Evolutionary conservation across 1,140 invertebrate genomes (phyloP).

Genomic region (Cephus cinctus): DNA sequence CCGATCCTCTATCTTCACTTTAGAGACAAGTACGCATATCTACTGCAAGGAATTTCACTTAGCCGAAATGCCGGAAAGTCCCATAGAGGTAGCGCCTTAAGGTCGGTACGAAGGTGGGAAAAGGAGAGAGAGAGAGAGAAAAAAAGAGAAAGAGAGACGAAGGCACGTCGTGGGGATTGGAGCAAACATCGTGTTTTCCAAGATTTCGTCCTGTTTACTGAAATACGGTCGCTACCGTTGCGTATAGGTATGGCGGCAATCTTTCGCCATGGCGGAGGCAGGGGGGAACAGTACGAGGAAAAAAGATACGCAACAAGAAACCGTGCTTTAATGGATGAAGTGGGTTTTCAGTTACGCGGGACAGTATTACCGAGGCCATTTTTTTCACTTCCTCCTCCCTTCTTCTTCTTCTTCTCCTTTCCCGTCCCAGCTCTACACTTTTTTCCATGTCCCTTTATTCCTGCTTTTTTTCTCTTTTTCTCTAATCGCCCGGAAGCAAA

Average conservation of each 20-base stretch:
- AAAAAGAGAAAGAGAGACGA: slow-evolving; percentile 4
- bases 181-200: background rate
- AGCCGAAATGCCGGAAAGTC: background rate
- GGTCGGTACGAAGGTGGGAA: background rate
- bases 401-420: slow-evolving; percentile 20
- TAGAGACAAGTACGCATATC: background rate
- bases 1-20: no score
- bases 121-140: background rate
- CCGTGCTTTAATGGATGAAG: slow-evolving; percentile 43
- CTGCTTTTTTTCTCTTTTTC: slow-evolving; percentile 1
- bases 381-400: slow-evolving; percentile 29
- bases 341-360: slow-evolving; percentile 35
- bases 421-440: slow-evolving; percentile 12
- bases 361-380: no score
- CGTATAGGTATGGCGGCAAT: no score
- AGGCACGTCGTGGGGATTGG: slow-evolving; percentile 8
- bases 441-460: background rate
- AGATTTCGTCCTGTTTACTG: no score
- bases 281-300: background rate
- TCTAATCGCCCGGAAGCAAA: slow-evolving; percentile 2
- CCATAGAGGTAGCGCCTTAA: no score
- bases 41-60: slow-evolving; percentile 1
- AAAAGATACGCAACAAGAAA: slow-evolving; percentile 34
- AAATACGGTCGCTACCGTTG: background rate
- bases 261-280: no score